phyloP scores from a whole-genome alignment of 2,888 invertebrate species.

The Lottia scabra region DNA sequence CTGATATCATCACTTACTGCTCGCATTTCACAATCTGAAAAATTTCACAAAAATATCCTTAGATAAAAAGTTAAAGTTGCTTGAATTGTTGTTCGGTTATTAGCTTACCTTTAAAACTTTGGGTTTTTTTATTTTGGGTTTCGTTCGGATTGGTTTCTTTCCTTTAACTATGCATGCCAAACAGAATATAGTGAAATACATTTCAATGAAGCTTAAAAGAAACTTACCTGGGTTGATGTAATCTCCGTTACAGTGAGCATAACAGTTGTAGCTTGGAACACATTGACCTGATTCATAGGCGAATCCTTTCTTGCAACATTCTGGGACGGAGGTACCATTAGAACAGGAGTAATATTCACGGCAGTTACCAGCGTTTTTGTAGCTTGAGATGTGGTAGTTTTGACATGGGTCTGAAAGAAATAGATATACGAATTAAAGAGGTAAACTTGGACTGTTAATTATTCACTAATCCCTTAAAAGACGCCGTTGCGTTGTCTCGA shows the following conservation, averaged over 20 bases:
- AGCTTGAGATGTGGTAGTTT: neutral
- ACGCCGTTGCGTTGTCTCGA: neutral
- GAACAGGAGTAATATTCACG: constrained; percentile 48
- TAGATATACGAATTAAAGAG: neutral
- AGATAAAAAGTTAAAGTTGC: too few relatives aligned
- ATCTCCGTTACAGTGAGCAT: constrained; percentile 26
- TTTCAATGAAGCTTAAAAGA: neutral
- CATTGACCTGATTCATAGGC: constrained; percentile 39
- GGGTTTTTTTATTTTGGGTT: too few relatives aligned
- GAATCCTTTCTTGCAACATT: constrained; percentile 44
- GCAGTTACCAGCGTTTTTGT: constrained; percentile 32
- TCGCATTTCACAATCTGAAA: constrained; percentile 38
- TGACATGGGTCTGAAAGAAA: neutral
- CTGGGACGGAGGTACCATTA: constrained; percentile 34
- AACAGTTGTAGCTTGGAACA: constrained; percentile 32
- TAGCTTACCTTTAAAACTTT: too few relatives aligned
- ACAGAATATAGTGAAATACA: too few relatives aligned
- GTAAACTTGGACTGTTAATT: too few relatives aligned
- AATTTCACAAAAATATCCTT: too few relatives aligned
- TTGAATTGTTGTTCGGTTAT: too few relatives aligned
- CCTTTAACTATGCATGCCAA: too few relatives aligned
- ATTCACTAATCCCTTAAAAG: too few relatives aligned
- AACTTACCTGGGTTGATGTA: constrained; percentile 4
- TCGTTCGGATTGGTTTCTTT: too few relatives aligned
- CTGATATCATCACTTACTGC: constrained; percentile 28